Evolutionary conservation across 2,888 invertebrate species (phyloP).

Genomic region (Diarsia mendica): DNA sequence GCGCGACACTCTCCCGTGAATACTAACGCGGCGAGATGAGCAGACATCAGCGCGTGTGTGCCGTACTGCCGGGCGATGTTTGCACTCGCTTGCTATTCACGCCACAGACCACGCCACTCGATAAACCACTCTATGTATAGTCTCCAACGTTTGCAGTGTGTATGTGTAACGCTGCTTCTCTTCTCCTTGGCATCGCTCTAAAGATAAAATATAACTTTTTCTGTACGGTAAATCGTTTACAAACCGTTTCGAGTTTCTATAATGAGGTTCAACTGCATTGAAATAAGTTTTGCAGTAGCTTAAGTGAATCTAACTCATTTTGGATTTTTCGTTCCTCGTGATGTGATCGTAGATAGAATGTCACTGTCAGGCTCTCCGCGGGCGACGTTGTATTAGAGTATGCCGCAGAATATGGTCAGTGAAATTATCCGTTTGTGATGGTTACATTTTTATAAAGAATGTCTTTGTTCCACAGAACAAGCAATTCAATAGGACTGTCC

Average conservation of each 20-base stretch:
- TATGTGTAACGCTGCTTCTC: background rate
- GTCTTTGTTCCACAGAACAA: background rate
- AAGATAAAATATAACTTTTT: background rate
- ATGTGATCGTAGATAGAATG: background rate
- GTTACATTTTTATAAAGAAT: background rate
- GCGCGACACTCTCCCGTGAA: slow-evolving; percentile 21
- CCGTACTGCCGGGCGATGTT: slow-evolving; percentile 22
- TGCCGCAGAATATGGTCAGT: no score
- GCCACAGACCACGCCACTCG: slow-evolving; percentile 29
- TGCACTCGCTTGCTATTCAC: slow-evolving; percentile 53
- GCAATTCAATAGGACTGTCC: background rate
- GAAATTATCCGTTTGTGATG: background rate
- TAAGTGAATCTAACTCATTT: background rate
- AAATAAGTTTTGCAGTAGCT: background rate
- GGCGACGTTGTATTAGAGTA: no score
- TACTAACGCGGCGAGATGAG: slow-evolving; percentile 43
- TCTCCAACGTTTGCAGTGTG: slow-evolving; percentile 21
- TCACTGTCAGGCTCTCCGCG: background rate
- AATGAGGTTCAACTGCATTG: background rate
- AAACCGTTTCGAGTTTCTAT: background rate
- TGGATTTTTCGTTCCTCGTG: background rate
- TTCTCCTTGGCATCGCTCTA: background rate
- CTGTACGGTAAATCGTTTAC: background rate
- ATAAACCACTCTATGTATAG: slow-evolving; percentile 30
- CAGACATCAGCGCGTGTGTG: slow-evolving; percentile 6